Base-by-base conservation (phyloP, 2,888 invertebrate genomes). In the Parnassius mnemosyne region DNA sequence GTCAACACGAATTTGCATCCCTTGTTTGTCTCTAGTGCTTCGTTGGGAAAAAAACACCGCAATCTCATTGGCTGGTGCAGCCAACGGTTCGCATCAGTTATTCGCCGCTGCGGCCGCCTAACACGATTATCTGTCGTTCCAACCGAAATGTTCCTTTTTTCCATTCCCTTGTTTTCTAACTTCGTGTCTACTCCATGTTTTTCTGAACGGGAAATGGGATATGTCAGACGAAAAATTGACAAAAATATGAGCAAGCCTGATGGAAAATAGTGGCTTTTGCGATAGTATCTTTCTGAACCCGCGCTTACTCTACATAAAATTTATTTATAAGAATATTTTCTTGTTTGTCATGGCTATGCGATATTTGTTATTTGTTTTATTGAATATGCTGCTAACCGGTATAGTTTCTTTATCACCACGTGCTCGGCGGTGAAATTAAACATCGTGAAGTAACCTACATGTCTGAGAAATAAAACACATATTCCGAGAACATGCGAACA, bases 1-100 rank as follows among this genome's bases (percentile, higher is more conserved):
- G 90, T 90, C 91, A 90, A 91, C 91, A 90, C 85, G 85, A 89
- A 91, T 91, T 90, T 91, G 91, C 91, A 91, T 91, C 87, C 86
- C 84, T 88, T 91, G 90, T 91, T 90, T 90, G 87, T 91, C 88
- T 88, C 88, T 78, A 73, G 79, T 82, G 83, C 82, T 80, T 81
- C 80, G 80, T 81, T 76, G 83, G 83, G 87, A 85, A 89, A 57
- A 87, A 89, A 89, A 89, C 87, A 88, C 80, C 86, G 85, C 90
- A 88, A 90, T 91, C 89, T 87, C 89, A 87, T 88, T 86, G 85
- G 78, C 83, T 81, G 84, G 84, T 87, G 88, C 88, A 86, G 80
- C 84, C 82, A 78, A 76, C 70, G 76, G 76, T 69, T 74, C 82
- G 77, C 90, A 88, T 88, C 89, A 85, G 85, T 89, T 88, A 89